Percentiles rank a stretch among this genome's conserved stretches.
Conservation (phyloP, 2,797 vertebrate genomes). For the Numenius phaeopus region DNA sequence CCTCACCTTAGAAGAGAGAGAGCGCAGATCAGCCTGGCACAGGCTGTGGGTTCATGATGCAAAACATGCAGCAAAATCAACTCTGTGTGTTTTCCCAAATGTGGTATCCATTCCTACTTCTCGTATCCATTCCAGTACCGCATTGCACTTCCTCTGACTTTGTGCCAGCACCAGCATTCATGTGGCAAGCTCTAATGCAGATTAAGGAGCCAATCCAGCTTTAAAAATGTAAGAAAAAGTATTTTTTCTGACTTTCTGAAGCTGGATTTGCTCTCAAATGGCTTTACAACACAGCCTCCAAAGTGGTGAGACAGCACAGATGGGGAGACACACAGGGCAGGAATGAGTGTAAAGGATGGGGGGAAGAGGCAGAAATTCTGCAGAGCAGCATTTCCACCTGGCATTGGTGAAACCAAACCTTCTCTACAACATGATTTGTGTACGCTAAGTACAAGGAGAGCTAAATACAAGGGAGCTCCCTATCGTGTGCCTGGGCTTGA, state of each 20-base stretch:
- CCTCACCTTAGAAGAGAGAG: neutral
- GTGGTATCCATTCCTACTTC: neutral
- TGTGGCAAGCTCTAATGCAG: neutral
- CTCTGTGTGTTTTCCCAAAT: neutral
- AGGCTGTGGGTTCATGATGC: neutral
- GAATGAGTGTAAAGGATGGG: neutral
- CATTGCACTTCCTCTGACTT: neutral
- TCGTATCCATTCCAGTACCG: neutral
- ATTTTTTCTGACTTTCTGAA: neutral
- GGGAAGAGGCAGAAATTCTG: neutral
- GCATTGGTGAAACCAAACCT: neutral
- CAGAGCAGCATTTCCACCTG: neutral
- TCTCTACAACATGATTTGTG: neutral
- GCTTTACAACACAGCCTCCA: neutral
- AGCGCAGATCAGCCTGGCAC: neutral
- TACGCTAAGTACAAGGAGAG: fast-evolving
- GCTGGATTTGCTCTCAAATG: neutral
- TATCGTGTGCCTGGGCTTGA: fast-evolving
- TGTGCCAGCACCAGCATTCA: neutral
- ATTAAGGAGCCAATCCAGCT: neutral
- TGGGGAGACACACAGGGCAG: fast-evolving
- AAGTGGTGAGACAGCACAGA: neutral
- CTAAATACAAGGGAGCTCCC: neutral
- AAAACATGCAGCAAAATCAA: neutral
- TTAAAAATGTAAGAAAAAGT: neutral